Conservation (phyloP, 37 sponge, comb jelly and placozoan species). For the Amphimedon queenslandica region DNA sequence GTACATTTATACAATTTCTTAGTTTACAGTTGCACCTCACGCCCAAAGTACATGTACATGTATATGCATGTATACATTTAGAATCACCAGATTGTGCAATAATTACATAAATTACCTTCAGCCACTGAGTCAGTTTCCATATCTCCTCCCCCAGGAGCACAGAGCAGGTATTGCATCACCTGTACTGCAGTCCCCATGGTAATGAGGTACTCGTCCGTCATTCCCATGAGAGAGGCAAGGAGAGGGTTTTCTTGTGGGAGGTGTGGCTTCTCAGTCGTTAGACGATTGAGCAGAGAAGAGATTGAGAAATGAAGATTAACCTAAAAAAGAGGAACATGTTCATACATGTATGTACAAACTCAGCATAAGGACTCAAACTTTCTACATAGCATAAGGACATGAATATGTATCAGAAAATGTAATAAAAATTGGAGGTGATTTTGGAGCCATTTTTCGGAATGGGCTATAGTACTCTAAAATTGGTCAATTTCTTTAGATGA, state of each 20-base stretch:
- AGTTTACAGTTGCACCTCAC: too few relatives aligned
- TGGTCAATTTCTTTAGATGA: too few relatives aligned
- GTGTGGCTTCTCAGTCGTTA: background rate
- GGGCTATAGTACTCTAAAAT: too few relatives aligned
- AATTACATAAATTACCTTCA: background rate
- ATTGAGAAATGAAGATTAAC: constrained; percentile 52
- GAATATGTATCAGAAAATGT: too few relatives aligned
- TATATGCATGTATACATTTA: background rate
- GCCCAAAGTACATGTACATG: background rate
- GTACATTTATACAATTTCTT: too few relatives aligned
- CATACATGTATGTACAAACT: background rate
- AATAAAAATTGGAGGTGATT: too few relatives aligned
- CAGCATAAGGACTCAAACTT: background rate
- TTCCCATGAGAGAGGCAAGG: constrained; percentile 31
- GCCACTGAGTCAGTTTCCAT: background rate
- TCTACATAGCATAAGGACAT: background rate
- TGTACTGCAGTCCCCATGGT: constrained; percentile 29
- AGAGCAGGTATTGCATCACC: constrained; percentile 48
- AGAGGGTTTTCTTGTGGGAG: constrained; percentile 7
- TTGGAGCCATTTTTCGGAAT: too few relatives aligned
- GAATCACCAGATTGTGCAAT: background rate
- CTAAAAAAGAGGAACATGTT: background rate
- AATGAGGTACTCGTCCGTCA: constrained; percentile 38
- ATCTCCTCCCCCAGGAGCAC: constrained; percentile 23
- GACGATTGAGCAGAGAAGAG: constrained; percentile 10